phyloP scores from a whole-genome alignment of 2,113 vertebrate genomes.

The Ophthalmolycus amberensis region DNA sequence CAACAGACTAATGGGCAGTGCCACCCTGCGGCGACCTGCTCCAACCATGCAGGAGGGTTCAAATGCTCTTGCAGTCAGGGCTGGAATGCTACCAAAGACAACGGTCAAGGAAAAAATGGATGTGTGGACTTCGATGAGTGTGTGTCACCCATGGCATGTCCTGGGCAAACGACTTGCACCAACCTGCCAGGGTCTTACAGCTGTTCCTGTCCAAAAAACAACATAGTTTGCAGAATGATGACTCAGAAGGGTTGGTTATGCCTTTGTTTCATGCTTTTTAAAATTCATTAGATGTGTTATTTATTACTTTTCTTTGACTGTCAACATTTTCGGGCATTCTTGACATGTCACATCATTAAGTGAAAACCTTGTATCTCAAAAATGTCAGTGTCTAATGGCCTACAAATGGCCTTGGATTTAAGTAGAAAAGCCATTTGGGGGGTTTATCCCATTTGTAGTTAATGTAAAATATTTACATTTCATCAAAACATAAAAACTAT shows the following conservation, averaged over 20 bases:
- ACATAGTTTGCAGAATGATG: slow-evolving; percentile 57
- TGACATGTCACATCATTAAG: background rate
- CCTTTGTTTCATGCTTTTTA: slow-evolving; percentile 18
- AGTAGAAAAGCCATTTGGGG: background rate
- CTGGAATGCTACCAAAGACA: slow-evolving; percentile 70
- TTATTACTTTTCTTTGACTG: background rate
- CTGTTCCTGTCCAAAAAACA: slow-evolving; percentile 76
- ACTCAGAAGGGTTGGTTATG: slow-evolving; percentile 57
- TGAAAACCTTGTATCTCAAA: background rate
- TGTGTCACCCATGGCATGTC: slow-evolving; percentile 64
- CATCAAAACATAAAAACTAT: background rate
- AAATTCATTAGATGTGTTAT: background rate
- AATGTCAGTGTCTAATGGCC: background rate
- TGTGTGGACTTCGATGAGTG: slow-evolving; percentile 85
- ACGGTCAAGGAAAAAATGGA: slow-evolving; percentile 64
- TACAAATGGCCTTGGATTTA: background rate
- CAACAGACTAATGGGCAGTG: slow-evolving; percentile 73
- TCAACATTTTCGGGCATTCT: background rate
- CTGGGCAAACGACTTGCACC: slow-evolving; percentile 66
- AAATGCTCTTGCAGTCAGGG: slow-evolving; percentile 79
- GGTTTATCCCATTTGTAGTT: background rate
- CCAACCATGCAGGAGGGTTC: slow-evolving; percentile 80
- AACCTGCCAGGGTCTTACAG: slow-evolving; percentile 81
- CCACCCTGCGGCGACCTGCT: slow-evolving; percentile 80
- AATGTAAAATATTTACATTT: background rate